phyloP scores from a whole-genome alignment of 1,140 invertebrate genomes.

The Meloidogyne hapla region DNA sequence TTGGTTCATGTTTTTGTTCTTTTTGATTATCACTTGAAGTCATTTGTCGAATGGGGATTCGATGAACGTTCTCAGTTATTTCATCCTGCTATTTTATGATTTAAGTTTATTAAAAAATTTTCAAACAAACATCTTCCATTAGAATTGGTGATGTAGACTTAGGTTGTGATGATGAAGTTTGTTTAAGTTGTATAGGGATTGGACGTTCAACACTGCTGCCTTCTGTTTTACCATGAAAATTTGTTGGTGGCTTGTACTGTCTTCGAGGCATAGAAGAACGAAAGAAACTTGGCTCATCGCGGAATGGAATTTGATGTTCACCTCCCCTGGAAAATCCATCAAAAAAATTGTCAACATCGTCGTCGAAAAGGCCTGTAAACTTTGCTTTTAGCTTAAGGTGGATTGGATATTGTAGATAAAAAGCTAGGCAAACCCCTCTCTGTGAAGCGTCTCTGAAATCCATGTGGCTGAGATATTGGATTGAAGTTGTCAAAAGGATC shows the following conservation, averaged over 20 bases:
- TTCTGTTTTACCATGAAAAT: background rate
- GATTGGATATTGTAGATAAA: background rate
- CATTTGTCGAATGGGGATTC: background rate
- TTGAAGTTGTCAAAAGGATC: background rate
- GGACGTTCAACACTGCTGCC: background rate
- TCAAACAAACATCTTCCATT: background rate
- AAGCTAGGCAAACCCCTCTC: background rate
- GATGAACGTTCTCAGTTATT: background rate
- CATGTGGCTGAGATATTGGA: background rate
- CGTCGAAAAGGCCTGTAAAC: background rate
- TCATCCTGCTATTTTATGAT: background rate
- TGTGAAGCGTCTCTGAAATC: background rate
- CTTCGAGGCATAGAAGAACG: background rate
- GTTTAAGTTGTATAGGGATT: background rate
- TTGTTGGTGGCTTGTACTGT: background rate
- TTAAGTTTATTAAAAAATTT: background rate
- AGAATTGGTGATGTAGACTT: background rate
- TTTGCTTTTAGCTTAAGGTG: background rate
- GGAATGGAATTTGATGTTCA: background rate
- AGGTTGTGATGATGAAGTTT: background rate
- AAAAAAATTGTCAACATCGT: background rate
- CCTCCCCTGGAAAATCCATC: background rate
- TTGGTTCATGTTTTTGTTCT: background rate
- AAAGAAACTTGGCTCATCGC: background rate
- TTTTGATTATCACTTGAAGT: background rate